Base-by-base conservation (phyloP, 2,113 vertebrate genomes). In the Myrmecophaga tridactyla region DNA sequence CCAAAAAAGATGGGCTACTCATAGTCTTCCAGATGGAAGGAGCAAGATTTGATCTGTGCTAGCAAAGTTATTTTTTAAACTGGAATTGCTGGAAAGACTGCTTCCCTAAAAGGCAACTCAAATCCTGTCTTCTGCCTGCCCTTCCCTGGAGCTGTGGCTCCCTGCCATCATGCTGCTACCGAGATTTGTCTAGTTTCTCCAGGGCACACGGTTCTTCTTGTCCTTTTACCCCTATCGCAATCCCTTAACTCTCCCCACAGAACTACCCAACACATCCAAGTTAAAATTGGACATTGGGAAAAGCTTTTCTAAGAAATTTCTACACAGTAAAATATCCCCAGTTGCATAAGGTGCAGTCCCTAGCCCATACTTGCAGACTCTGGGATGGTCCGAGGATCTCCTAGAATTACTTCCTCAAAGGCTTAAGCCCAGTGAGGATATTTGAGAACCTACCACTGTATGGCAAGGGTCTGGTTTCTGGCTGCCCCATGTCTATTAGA, bases 51-150 rank as follows among this genome's bases (percentile, higher is more conserved):
- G 72, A 56, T 94, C 83, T 63, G 67, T 51, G 80, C 89, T 83
- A 86, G 90, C 92, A 51, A 96, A 94, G 96, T 92, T 77, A 70
- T 86, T 96, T 97, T 96, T 77, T 77, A 95, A 96, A 94, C 89
- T 95, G 93, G 95, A 96, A 75, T 91, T 92, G 94, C 94, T 97
- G 91, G 96, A 91, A 43, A 94, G 65, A 80, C 91, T 86, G 75
- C 93, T 96, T 97, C 96, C 95, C 77, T 93, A 97, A 90, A 96
- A 97, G 95, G 94, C 92, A 96, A 82, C 92, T 85, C 62, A 9
- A 58, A 83, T 87, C 56, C 88, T 62, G 31, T n/a, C 56, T 88
- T 70, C 62, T 53, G 60, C 77, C 69, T 82, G 77, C 73, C 95
- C 94, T 96, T 95, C 86, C 39, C 88, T 43, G 76, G 29, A 92